phyloP scores from a whole-genome alignment of 2,888 invertebrate genomes.

The Drosophila kanekoi region DNA sequence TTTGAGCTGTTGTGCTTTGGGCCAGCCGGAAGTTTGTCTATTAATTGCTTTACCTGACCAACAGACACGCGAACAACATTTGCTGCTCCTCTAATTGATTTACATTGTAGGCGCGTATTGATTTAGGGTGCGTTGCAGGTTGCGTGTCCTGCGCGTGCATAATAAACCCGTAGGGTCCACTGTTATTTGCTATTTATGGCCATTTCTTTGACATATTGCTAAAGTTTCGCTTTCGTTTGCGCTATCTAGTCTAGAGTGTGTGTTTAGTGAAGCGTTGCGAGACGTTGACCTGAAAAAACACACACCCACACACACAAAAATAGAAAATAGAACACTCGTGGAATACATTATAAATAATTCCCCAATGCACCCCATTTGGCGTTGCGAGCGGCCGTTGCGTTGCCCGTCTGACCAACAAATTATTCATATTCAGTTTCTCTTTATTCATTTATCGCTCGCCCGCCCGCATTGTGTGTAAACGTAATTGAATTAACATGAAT shows the following conservation, averaged over 20 bases:
- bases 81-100: constrained; percentile 70
- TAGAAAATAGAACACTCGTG: constrained; percentile 58
- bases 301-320: not conserved
- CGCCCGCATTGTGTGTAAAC: not conserved
- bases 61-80: constrained; percentile 58
- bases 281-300: constrained; percentile 66
- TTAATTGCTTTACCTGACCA: constrained; percentile 68
- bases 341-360: constrained; percentile 55
- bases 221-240: constrained; percentile 57
- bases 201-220: constrained; percentile 62
- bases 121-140: constrained; percentile 63
- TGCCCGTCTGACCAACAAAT: constrained; percentile 7
- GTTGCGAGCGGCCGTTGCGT: not conserved
- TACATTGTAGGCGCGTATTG: constrained; percentile 68
- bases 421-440: constrained; percentile 13
- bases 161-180: constrained; percentile 33
- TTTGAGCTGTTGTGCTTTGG: constrained; percentile 9
- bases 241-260: constrained; percentile 1
- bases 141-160: constrained; percentile 57
- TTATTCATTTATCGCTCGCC: not conserved
- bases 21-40: constrained; percentile 50
- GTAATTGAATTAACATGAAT: constrained; percentile 43
- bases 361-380: constrained; percentile 36
- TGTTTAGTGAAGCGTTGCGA: constrained; percentile 53
- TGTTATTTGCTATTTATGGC: constrained; percentile 60